Evolutionary conservation across 2,797 vertebrate genomes (phyloP), one percentile per base, ranked within the genome.

Genomic region (Triplophysa yarkandensis): DNA sequence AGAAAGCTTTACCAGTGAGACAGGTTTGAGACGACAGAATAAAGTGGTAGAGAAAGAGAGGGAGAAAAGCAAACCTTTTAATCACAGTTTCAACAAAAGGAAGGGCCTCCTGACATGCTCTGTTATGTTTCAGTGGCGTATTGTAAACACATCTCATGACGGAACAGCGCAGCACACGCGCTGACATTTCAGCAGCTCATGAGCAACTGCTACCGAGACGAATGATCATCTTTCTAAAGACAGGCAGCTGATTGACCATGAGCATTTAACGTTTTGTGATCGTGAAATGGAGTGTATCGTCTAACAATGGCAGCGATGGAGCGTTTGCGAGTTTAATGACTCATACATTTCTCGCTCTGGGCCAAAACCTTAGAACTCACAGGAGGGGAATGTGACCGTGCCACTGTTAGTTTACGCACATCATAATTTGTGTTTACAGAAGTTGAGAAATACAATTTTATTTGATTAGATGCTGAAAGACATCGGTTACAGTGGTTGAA

Each of bases 31-130:
- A 19, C n/a, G 82, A 52, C 19, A 50, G 46, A 54, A 27, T 25
- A 25, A 25, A 9, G 44, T 17, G 34, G 28, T 7, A 43, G 41
- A 19, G 30, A 48, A 14, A 23, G 46, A 62, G 36, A 52, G 36
- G 32, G 39, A 54, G 58, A 36, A 9, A 30, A 67, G 57, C 63
- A 60, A 75, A 77, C 21, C 70, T 61, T 78, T 57, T 76, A 80
- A 84, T 82, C 80, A 84, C 72, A 80, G 48, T 77, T 61, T 77
- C 57, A 72, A 72, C 60, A 77, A 72, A 77, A 79, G 77, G 63
- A 61, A 71, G 74, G 25, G 68, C 71, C 58, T 71, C 58, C 75
- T 74, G 64, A 74, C 77, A 68, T 63, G 66, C 58, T 60, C 63
- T 61, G 64, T 78, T 74, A 68, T 55, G 77, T 69, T 78, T 63